Evolutionary conservation across 2,888 invertebrate species (phyloP), one percentile per base, ranked within the genome.

Genomic region (Cordilura impudica): DNA sequence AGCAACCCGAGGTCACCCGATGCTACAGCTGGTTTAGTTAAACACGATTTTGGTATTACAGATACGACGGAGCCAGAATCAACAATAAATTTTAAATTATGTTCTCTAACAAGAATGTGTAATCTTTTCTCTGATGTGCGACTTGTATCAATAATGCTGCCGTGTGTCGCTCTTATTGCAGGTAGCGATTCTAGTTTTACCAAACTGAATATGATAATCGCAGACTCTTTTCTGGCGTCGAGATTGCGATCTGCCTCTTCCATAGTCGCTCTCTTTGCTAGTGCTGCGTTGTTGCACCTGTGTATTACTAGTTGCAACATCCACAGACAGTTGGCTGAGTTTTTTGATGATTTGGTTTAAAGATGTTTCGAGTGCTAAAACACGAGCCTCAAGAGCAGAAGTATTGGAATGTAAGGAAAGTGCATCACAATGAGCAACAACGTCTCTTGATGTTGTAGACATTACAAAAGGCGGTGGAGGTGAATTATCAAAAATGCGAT

Each of bases 121-220:
- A 69, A 56, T 56, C 69, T 12, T 43, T 21, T 61, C 21, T 72
- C 72, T 45, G 14, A 14, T 21, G 65, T 72, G 65, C 72, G 49
- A 56, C 16, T 45, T 14, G 23, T 35, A 53, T 53, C 26, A 39
- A 4, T 21, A 8, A 12, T 58, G 72, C 73, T 65, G 73, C 35
- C 69, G 29, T 45, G 53, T 18, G 69, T 54, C 53, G 60, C 56
- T 72, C 66, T 18, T n/a, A 65, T 26, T 51, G 53, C 54, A 29
- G 65, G 49, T 65, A 72, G 71, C 70, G 21, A 12, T 18, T n/a
- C 19, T 67, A 75, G 56, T 79, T 79, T 75, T 39, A 8, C 78
- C 78, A 54, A 74, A 65, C 29, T 49, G 56, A n/a, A 63, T 71
- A 47, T 69, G 67, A 18, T 73, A 58, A 31, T 60, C 45, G 39